A percentile compares a stretch with the other conserved stretches of the same genome.
Conservation (phyloP, 1,140 invertebrate genomes). For the Cydia amplana region DNA sequence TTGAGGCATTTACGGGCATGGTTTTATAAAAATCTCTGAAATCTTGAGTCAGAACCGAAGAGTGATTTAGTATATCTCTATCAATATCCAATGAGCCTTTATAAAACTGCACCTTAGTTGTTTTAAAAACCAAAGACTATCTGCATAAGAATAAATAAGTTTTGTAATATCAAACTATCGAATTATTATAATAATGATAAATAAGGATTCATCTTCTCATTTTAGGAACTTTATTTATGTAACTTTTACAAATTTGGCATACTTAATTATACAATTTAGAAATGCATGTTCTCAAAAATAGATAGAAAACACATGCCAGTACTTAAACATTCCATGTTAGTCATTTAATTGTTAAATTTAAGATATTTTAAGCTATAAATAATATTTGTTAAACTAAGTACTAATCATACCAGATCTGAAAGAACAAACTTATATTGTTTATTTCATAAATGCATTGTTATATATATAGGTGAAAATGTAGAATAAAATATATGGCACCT, state of each 20-base stretch:
- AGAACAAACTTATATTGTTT: not conserved
- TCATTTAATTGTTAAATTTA: slow-evolving; percentile 2
- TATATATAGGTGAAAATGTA: not conserved
- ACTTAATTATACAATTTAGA: slow-evolving; percentile 35
- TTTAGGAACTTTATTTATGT: slow-evolving; percentile 26
- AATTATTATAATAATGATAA: not conserved
- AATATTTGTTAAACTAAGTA: not conserved
- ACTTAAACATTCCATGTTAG: not conserved
- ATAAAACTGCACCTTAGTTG: not conserved
- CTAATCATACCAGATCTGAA: not conserved
- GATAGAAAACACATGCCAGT: not conserved
- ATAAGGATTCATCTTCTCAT: not conserved
- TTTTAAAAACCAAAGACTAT: slow-evolving; percentile 23
- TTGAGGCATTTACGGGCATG: not conserved
- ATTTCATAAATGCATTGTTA: not conserved
- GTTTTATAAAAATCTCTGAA: not conserved
- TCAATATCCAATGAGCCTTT: no score
- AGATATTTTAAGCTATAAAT: not conserved
- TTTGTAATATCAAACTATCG: not conserved
- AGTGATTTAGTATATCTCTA: no score
- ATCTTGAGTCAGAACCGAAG: not conserved
- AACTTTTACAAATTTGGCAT: slow-evolving; percentile 1
- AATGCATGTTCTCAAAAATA: not conserved
- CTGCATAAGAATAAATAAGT: not conserved
- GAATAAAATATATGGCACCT: slow-evolving; percentile 4